Conservation (phyloP, 1,140 invertebrate genomes). For the Drosophila tsacasi region DNA sequence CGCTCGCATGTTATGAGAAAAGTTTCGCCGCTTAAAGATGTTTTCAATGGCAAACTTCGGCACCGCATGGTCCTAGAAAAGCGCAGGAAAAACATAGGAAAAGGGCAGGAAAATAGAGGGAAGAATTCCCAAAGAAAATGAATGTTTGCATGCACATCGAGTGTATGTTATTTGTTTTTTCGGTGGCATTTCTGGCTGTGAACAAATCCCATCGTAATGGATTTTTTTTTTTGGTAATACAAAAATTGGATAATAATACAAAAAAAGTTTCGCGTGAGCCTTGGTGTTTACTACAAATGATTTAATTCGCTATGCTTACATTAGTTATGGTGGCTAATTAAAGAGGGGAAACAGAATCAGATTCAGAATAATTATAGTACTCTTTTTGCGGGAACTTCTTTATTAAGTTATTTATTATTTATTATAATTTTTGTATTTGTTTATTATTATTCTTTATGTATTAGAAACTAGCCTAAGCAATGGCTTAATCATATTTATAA, state of each 20-base stretch:
- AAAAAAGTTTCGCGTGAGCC: conserved; percentile 21
- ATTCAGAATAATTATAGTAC: neutral
- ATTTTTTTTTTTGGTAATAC: conserved; percentile 22
- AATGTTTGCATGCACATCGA: conserved; percentile 36
- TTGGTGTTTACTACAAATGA: conserved; percentile 2
- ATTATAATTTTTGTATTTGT: neutral
- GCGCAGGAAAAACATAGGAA: neutral
- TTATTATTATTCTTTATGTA: too few species aligned
- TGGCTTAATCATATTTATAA: neutral
- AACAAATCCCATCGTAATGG: conserved; percentile 20
- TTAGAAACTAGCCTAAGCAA: too few species aligned
- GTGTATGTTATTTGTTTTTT: conserved; percentile 27
- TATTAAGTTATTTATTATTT: neutral
- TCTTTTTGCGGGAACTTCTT: neutral
- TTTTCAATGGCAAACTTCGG: conserved; percentile 26
- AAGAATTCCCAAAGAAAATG: neutral
- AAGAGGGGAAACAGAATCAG: neutral
- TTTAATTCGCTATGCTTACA: neutral
- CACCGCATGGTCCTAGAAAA: conserved; percentile 30
- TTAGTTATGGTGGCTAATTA: conserved; percentile 1
- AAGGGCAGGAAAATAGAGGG: neutral
- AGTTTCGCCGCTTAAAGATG: conserved; percentile 61
- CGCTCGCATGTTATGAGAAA: conserved; percentile 58
- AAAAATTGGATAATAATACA: conserved; percentile 24
- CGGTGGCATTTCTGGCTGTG: neutral